A percentile compares a stretch with the other conserved stretches of the same genome.
Conservation (phyloP, 2,888 invertebrate genomes). For the Polydrusus pterygomalis region DNA sequence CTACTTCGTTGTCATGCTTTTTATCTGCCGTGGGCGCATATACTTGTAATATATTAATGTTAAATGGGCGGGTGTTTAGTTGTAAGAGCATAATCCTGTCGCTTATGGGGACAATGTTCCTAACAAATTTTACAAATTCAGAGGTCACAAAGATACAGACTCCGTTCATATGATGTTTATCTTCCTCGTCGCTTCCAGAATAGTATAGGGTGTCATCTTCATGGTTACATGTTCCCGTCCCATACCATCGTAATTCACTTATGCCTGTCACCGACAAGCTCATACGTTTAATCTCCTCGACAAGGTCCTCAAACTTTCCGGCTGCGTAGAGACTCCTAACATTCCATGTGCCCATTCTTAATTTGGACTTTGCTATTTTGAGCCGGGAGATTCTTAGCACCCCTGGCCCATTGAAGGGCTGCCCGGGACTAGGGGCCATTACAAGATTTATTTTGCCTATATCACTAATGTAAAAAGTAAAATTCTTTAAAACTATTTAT, state of each 20-base stretch:
- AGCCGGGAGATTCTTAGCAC: constrained; percentile 6
- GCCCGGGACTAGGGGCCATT: not conserved
- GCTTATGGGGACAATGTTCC: not conserved
- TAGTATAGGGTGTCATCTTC: constrained; percentile 1
- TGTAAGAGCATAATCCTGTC: constrained; percentile 2
- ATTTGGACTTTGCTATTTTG: too few relatives aligned
- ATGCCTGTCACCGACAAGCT: not conserved
- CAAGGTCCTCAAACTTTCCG: constrained; percentile 7
- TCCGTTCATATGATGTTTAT: not conserved
- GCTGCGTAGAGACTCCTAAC: constrained; percentile 45
- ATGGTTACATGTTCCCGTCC: constrained; percentile 27
- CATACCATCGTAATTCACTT: constrained; percentile 47
- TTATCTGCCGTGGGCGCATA: constrained; percentile 1
- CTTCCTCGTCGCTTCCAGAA: not conserved
- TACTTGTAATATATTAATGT: constrained; percentile 12
- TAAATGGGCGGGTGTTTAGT: not conserved
- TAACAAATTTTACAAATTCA: not conserved
- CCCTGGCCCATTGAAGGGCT: not conserved
- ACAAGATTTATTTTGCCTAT: too few relatives aligned
- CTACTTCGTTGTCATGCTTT: constrained; percentile 7
- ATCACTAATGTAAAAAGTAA: too few relatives aligned
- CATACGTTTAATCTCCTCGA: constrained; percentile 38
- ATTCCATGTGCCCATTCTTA: constrained; percentile 46
- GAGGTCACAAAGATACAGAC: not conserved
- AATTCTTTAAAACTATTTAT: too few relatives aligned